Base-by-base conservation (phyloP, 2,888 invertebrate genomes). In the Acanthococcus lagerstroemiae region DNA sequence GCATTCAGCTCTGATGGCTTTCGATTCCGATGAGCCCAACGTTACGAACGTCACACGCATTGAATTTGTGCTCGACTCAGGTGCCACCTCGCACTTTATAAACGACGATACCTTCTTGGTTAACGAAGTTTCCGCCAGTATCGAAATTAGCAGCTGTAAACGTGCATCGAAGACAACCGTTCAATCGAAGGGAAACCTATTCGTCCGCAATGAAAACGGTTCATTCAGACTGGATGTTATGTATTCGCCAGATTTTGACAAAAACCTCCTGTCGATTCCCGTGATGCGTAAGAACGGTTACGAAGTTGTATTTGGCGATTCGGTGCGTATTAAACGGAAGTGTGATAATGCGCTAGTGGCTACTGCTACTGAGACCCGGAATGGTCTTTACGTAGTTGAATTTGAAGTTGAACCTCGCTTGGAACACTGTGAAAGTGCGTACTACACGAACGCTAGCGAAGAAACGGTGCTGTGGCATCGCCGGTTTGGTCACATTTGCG, bases 401-500 rank as follows among this genome's bases (percentile, higher is more conserved):
- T n/a, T n/a, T n/a, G n/a, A n/a, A n/a, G n/a, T n/a, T n/a, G n/a
- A n/a, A n/a, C n/a, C n/a, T n/a, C n/a, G n/a, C n/a, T n/a, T n/a
- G n/a, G n/a, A n/a, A n/a, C n/a, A n/a, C n/a, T n/a, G n/a, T n/a
- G n/a, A n/a, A n/a, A n/a, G n/a, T n/a, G n/a, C n/a, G n/a, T n/a
- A n/a, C n/a, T n/a, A n/a, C n/a, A n/a, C n/a, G n/a, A n/a, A n/a
- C n/a, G n/a, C n/a, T n/a, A n/a, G n/a, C n/a, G n/a, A n/a, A n/a
- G n/a, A n/a, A n/a, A n/a, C n/a, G n/a, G n/a, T 66, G 26, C 24
- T 69, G 15, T 70, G 69, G 69, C 68, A 70, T 26, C 44, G 60
- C 44, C 27, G 69, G 21, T 25, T 67, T 12, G 70, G 69, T 19
- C 69, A 71, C 55, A n/a, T 71, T 5, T 65, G 50, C 17, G 52